These are phyloP conservation scores for Tadarida brasiliensis DNA, from an alignment of 2,797 vertebrate genomes.

Conservation along the genomic window DNA sequence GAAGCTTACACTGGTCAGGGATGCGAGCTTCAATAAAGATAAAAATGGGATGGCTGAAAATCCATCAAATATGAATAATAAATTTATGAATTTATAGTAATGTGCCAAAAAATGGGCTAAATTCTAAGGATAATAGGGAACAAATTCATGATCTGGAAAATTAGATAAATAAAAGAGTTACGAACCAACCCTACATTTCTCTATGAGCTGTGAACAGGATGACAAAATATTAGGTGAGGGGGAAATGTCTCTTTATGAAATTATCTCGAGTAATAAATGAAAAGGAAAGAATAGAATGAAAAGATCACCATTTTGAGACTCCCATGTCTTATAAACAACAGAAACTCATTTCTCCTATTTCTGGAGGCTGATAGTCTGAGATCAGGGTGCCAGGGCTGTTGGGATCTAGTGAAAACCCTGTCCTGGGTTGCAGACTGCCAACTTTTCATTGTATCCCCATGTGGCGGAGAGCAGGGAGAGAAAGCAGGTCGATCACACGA, in stretches of 20 bases:
- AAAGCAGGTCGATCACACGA: not conserved
- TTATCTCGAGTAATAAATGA: not conserved
- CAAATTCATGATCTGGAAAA: constrained; percentile 22
- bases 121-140: not conserved
- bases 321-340: not conserved
- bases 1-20: not conserved
- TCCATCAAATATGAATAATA: not conserved
- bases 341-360: not conserved
- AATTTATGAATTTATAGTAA: not conserved
- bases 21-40: not conserved
- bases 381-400: not conserved
- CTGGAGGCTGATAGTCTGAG: not conserved
- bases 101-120: not conserved
- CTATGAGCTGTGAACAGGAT: not conserved
- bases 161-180: not conserved
- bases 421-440: not conserved
- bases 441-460: not conserved
- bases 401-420: not conserved
- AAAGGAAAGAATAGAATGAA: not conserved
- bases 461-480: not conserved
- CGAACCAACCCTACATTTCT: not conserved
- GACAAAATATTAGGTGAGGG: not conserved
- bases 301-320: not conserved
- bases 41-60: not conserved
- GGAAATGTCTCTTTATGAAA: not conserved